Base-by-base conservation (phyloP, 2,797 vertebrate genomes). In the Anabas testudineus region DNA sequence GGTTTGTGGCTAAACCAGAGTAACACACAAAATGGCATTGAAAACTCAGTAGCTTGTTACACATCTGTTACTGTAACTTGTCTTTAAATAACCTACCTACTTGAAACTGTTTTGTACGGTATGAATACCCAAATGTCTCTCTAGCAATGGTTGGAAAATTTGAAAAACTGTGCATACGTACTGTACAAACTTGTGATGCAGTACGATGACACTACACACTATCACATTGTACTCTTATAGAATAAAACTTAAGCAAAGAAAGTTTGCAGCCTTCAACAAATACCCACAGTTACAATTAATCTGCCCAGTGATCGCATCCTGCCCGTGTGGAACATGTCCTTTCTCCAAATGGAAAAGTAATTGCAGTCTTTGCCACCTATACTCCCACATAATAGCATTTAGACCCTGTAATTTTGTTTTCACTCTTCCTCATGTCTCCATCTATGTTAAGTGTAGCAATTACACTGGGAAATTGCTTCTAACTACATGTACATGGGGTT, bases 401-500 rank as follows among this genome's bases (percentile, higher is more conserved):
- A 89, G 82, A 93, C 84, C 86, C 88, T 93, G 83, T 84, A 92
- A 94, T 95, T 94, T 93, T 88, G 88, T 90, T 92, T 94, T 94
- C 93, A 92, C 78, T 95, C 92, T 92, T 91, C 86, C 73, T 91
- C 90, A 90, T 81, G 78, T 85, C 91, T 84, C 82, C 71, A 92
- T 93, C 92, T 94, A 92, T 93, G 88, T 93, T 93, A 93, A 95
- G 92, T 93, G 91, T 93, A 93, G 93, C 90, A 94, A 95, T 95
- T 95, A 93, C 86, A 80, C 86, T 54, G 81, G 78, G 69, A 92
- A 92, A 94, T 93, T 91, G 91, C 88, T 84, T 91, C 87, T 91
- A 90, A 93, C 88, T 90, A 88, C 84, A 36, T 30, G 34, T 36
- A 36, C 10, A 87, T 84, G 71, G 62, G 83, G 82, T 79, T 90